Evolutionary conservation across 2,797 vertebrate genomes (phyloP).

Genomic region (Ciconia nigra): DNA sequence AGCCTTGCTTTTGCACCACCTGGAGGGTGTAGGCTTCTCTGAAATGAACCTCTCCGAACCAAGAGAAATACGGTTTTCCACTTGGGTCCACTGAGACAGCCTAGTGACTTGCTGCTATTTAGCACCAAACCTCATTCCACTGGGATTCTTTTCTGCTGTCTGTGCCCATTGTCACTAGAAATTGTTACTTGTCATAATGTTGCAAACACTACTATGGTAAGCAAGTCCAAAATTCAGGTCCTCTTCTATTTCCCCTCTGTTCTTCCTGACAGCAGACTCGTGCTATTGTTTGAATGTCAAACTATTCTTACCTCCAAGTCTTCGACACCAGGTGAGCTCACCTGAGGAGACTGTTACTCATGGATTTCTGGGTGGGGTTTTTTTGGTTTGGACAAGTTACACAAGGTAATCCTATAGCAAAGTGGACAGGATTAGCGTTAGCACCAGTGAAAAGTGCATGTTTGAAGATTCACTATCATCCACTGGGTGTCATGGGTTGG

Average conservation of each 20-base stretch:
- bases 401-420: not conserved
- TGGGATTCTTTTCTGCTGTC: not conserved
- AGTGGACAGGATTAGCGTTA: not conserved
- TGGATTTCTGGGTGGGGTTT: accelerated
- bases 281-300: not conserved
- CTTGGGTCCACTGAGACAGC: not conserved
- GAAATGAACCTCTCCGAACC: not conserved
- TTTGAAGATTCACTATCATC: not conserved
- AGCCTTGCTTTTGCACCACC: conserved; percentile 7
- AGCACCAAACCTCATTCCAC: not conserved
- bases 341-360: not conserved
- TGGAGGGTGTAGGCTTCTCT: not conserved
- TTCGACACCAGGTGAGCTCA: not conserved
- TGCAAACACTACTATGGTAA: not conserved
- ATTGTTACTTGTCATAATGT: not conserved
- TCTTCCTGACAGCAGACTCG: not conserved
- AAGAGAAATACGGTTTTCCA: not conserved
- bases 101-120: not conserved
- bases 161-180: not conserved
- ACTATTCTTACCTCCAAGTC: not conserved
- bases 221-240: not conserved
- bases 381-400: not conserved
- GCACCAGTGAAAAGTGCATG: not conserved
- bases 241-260: not conserved
- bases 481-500: not conserved